Percentiles rank a stretch among this genome's conserved stretches.
These are phyloP conservation scores for Hyposoter didymator DNA, from an alignment of 2,888 invertebrate species.

Conservation along the genomic window DNA sequence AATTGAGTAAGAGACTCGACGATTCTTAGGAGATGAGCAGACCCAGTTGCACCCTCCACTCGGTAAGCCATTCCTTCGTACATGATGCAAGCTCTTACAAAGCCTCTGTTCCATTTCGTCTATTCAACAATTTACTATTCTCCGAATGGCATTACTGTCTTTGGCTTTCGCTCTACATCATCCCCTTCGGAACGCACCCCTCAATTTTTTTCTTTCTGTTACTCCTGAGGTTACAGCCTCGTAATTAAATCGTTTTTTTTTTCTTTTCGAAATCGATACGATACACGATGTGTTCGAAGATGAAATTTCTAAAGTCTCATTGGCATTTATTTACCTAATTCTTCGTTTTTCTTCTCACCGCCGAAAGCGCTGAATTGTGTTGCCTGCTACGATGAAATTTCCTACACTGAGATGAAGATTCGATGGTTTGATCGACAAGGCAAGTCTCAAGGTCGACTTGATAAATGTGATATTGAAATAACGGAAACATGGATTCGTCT, in stretches of 20 bases:
- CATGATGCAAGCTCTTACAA: background rate
- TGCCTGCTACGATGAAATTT: background rate
- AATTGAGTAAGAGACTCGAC: constrained; percentile 31
- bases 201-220: background rate
- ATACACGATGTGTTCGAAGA: too few relatives aligned
- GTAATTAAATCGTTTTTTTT: background rate
- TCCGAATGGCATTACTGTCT: background rate
- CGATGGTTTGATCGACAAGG: background rate
- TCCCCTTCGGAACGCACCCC: background rate
- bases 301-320: background rate
- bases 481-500: constrained; percentile 32
- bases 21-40: constrained; percentile 29
- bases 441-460: background rate
- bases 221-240: too few relatives aligned
- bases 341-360: background rate
- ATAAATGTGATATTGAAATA: constrained; percentile 8
- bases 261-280: background rate
- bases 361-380: background rate
- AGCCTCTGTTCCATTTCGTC: background rate
- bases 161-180: background rate
- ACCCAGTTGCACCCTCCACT: background rate
- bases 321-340: background rate
- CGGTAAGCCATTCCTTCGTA: background rate
- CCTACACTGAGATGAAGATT: background rate
- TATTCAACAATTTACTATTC: background rate